A percentile compares a stretch with the other conserved stretches of the same genome.
Evolutionary conservation across 2,888 invertebrate genomes (phyloP).

Genomic region (Lochmaea capreae): DNA sequence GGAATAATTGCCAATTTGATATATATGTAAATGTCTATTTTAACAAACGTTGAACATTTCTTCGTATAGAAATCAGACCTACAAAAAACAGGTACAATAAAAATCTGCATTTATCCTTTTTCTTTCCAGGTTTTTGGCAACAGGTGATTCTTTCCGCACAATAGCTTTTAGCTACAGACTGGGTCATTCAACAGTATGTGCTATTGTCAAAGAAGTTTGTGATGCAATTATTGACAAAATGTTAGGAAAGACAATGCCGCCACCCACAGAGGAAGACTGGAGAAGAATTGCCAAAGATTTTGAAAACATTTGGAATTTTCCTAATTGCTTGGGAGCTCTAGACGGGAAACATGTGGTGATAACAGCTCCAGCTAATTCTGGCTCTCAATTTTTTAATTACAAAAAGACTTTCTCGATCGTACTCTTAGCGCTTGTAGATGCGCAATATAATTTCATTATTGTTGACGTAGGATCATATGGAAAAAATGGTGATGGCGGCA

Average conservation of each 20-base stretch:
- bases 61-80: not conserved
- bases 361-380: conserved; percentile 6
- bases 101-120: conserved; percentile 7
- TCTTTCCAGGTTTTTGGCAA: conserved; percentile 27
- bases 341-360: conserved; percentile 13
- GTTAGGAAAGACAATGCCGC: conserved; percentile 6
- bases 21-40: not conserved
- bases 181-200: conserved; percentile 33
- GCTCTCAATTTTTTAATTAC: conserved; percentile 27
- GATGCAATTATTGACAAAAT: conserved; percentile 31
- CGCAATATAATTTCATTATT: conserved; percentile 28
- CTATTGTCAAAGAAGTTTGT: conserved; percentile 29
- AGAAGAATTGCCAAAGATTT: conserved; percentile 6
- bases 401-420: conserved; percentile 31
- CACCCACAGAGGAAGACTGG: conserved; percentile 12
- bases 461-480: conserved; percentile 33
- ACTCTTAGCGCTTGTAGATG: conserved; percentile 33
- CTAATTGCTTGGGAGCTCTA: conserved; percentile 7
- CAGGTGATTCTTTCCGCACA: conserved; percentile 23
- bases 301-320: conserved; percentile 15
- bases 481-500: conserved; percentile 36
- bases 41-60: not conserved
- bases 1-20: no score
- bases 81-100: not conserved
- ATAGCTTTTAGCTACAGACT: conserved; percentile 28